Conservation (phyloP, 2,797 vertebrate genomes). For the Liasis olivaceus region DNA sequence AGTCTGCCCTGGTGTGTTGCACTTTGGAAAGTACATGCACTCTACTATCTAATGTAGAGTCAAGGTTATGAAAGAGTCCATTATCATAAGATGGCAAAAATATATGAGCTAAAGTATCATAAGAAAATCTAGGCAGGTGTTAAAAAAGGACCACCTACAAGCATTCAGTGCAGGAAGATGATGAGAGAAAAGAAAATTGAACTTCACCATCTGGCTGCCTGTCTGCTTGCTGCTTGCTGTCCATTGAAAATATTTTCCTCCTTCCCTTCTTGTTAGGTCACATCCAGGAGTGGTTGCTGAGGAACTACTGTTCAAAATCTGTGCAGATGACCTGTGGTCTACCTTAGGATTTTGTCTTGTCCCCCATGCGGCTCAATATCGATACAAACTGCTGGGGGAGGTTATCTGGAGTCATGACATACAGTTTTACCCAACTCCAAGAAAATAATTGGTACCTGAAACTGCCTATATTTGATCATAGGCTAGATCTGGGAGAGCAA, state of each 20-base stretch:
- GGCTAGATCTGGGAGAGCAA: not conserved
- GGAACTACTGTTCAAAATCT: not conserved
- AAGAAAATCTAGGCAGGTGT: not conserved
- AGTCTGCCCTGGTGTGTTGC: not conserved
- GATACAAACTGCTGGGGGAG: not conserved
- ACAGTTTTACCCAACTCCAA: not conserved
- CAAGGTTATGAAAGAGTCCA: not conserved
- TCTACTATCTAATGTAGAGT: not conserved
- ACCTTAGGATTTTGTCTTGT: not conserved
- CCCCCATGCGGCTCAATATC: not conserved
- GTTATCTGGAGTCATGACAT: not conserved
- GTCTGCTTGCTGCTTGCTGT: not conserved
- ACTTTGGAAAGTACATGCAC: not conserved
- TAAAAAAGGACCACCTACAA: not conserved
- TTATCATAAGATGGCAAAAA: not conserved
- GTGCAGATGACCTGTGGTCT: not conserved
- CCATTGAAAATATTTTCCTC: not conserved
- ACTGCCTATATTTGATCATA: not conserved
- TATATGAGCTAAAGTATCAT: constrained; percentile 33
- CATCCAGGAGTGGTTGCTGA: not conserved
- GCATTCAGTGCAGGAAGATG: not conserved
- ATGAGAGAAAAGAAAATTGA: not conserved
- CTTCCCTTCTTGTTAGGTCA: not conserved
- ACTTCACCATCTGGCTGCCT: not conserved
- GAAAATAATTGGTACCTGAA: not conserved